phyloP scores from a whole-genome alignment of 2,888 invertebrate genomes.

The Ariolimax columbianus region DNA sequence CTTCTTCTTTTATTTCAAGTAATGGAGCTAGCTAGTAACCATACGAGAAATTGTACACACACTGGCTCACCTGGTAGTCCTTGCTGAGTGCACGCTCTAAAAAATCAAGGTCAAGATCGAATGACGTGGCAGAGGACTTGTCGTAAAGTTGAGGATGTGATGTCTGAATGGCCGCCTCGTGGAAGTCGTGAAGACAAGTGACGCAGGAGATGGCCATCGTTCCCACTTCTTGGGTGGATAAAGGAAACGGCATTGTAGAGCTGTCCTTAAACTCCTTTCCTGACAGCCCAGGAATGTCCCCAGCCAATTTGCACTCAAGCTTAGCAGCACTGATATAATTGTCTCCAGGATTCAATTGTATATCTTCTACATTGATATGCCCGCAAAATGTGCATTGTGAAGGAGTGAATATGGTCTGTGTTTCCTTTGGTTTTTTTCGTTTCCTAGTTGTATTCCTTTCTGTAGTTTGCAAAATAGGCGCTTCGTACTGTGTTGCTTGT shows the following conservation, averaged over 20 bases:
- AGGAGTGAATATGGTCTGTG: constrained; percentile 47
- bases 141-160: constrained; percentile 59
- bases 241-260: constrained; percentile 58
- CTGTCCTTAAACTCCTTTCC: constrained; percentile 54
- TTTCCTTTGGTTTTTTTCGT: constrained; percentile 39
- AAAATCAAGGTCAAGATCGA: constrained; percentile 60
- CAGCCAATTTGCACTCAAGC: neutral
- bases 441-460: constrained; percentile 40
- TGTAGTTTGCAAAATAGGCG: constrained; percentile 10
- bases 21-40: too few species aligned
- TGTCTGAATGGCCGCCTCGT: constrained; percentile 64
- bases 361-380: constrained; percentile 12
- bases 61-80: constrained; percentile 48
- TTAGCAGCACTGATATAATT: neutral
- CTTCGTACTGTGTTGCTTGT: constrained; percentile 37
- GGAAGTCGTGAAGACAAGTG: constrained; percentile 35
- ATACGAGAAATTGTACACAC: too few species aligned
- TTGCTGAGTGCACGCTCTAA: constrained; percentile 51
- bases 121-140: constrained; percentile 65
- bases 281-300: neutral
- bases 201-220: constrained; percentile 67
- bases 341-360: neutral
- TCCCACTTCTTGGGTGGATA: constrained; percentile 59
- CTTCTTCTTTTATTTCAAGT: too few species aligned
- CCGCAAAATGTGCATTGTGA: constrained; percentile 52